A percentile compares a stretch with the other conserved stretches of the same genome.
Evolutionary conservation across 2,113 vertebrate genomes (phyloP).

Genomic region (Phyllopteryx taeniolatus): DNA sequence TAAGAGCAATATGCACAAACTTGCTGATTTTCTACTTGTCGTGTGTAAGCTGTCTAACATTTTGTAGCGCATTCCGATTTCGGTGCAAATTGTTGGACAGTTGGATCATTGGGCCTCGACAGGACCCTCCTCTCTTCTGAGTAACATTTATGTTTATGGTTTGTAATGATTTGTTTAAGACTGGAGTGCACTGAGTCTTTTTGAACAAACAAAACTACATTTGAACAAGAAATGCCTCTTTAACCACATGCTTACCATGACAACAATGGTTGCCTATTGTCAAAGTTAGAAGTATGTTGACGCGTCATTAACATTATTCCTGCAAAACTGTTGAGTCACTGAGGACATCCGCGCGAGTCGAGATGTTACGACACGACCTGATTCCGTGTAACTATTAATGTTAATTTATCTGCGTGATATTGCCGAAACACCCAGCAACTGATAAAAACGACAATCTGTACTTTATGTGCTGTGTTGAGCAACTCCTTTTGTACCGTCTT

Average conservation of each 20-base stretch:
- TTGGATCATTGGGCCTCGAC: neutral
- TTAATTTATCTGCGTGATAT: neutral
- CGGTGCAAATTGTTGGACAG: no score
- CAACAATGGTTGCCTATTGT: neutral
- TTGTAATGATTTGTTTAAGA: no score
- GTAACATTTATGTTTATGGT: neutral
- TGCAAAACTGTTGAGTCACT: neutral
- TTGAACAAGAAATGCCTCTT: neutral
- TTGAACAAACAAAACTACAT: neutral
- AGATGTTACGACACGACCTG: neutral
- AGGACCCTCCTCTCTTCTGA: neutral
- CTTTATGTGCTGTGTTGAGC: constrained; percentile 37
- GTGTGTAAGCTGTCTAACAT: no score
- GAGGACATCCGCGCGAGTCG: neutral
- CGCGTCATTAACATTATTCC: neutral
- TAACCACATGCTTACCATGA: neutral
- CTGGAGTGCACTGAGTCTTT: neutral
- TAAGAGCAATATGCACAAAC: no score
- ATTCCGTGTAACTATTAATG: neutral
- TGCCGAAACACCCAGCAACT: constrained; percentile 7
- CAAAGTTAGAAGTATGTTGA: neutral
- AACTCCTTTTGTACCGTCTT: constrained; percentile 25
- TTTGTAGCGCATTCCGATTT: no score
- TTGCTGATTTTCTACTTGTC: no score
- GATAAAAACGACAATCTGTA: constrained; percentile 43